These are phyloP conservation scores for Triops cancriformis DNA, from an alignment of 1,140 invertebrate genomes.

Conservation along the genomic window DNA sequence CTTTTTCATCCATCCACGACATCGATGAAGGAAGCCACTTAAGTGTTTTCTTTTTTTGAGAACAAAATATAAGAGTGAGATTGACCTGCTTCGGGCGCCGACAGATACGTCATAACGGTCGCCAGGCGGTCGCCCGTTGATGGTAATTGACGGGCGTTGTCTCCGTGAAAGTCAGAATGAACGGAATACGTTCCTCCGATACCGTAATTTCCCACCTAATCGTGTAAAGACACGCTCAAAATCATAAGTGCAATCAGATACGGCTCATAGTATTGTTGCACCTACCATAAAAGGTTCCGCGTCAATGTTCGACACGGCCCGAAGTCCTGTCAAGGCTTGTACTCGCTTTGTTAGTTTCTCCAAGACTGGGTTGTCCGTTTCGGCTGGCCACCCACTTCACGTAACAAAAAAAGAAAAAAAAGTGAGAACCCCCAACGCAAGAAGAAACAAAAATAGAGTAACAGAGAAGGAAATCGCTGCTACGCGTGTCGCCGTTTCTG, in stretches of 20 bases:
- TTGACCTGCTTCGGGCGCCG: neutral
- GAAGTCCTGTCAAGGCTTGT: neutral
- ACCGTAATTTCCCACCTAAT: constrained; percentile 19
- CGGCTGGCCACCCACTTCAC: neutral
- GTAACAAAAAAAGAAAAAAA: neutral
- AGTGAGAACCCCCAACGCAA: too few relatives aligned
- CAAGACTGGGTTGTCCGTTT: neutral
- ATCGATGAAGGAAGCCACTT: too few relatives aligned
- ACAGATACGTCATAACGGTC: constrained; percentile 17
- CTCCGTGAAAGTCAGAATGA: constrained; percentile 17
- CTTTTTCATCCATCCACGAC: too few relatives aligned
- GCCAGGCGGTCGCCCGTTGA: constrained; percentile 10
- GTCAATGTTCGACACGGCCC: neutral
- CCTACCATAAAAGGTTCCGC: neutral
- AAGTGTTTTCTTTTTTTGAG: neutral
- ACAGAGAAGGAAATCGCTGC: neutral
- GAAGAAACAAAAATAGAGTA: too few relatives aligned
- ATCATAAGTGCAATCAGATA: neutral
- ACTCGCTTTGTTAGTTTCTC: neutral
- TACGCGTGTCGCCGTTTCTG: neutral
- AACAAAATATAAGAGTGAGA: neutral
- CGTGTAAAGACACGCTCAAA: neutral
- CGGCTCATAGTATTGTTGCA: neutral
- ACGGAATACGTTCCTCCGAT: constrained; percentile 16
- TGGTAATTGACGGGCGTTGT: neutral